phyloP scores from a whole-genome alignment of 2,888 invertebrate genomes.

The Rotaria socialis region DNA sequence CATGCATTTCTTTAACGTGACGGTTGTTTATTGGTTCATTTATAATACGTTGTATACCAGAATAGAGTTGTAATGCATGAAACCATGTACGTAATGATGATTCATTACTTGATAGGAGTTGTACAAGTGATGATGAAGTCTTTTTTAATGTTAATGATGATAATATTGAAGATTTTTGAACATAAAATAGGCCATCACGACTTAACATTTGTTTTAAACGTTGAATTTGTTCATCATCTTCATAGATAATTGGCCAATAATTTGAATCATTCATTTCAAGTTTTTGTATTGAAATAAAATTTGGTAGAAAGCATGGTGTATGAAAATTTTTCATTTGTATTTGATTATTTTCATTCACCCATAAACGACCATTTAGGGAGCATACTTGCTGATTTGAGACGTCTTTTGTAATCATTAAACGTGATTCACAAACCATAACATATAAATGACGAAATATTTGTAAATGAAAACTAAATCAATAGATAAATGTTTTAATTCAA shows the following conservation, averaged over 20 bases:
- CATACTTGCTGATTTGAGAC: slow-evolving; percentile 59
- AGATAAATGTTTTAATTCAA: too few species aligned
- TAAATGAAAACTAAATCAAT: slow-evolving; percentile 75
- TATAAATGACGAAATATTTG: slow-evolving; percentile 94
- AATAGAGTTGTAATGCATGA: slow-evolving; percentile 34
- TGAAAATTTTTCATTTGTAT: not conserved
- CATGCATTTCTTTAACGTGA: slow-evolving; percentile 34
- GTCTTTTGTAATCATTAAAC: slow-evolving; percentile 80
- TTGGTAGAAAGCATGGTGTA: slow-evolving; percentile 33
- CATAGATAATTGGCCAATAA: slow-evolving; percentile 5
- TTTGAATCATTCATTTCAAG: not conserved
- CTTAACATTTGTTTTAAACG: slow-evolving; percentile 35
- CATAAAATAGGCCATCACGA: slow-evolving; percentile 25
- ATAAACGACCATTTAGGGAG: slow-evolving; percentile 3
- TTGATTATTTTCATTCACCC: slow-evolving; percentile 11
- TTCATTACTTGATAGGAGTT: slow-evolving; percentile 22
- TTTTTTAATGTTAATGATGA: slow-evolving; percentile 8
- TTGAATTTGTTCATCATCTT: slow-evolving; percentile 2
- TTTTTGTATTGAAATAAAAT: slow-evolving; percentile 13
- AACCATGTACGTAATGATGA: slow-evolving; percentile 17
- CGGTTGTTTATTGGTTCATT: slow-evolving; percentile 33
- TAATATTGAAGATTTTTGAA: slow-evolving; percentile 26
- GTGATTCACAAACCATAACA: slow-evolving; percentile 83
- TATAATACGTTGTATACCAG: not conserved
- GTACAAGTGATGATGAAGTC: not conserved